A percentile compares a stretch with the other conserved stretches of the same genome.
Evolutionary conservation across 2,888 invertebrate species (phyloP).

Genomic region (Criorhina ranunculi): DNA sequence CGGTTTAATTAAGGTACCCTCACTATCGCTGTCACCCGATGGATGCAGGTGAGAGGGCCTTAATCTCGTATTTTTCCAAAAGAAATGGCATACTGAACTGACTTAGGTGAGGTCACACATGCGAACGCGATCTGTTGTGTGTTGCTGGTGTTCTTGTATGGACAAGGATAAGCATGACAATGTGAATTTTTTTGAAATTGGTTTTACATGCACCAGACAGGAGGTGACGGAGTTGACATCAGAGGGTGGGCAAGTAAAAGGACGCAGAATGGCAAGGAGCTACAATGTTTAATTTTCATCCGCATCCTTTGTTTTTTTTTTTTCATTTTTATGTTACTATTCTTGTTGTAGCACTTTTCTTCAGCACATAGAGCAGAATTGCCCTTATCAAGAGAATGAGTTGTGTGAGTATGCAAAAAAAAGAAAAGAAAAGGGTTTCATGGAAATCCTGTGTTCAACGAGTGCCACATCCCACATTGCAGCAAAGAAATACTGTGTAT

Average conservation of each 20-base stretch:
- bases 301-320: slow-evolving; percentile 59
- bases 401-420: slow-evolving; percentile 23
- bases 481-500: slow-evolving; percentile 63
- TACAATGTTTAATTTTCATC: slow-evolving; percentile 69
- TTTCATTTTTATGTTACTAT: slow-evolving; percentile 23
- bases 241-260: slow-evolving; percentile 11
- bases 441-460: slow-evolving; percentile 14
- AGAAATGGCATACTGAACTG: slow-evolving; percentile 51
- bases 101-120: slow-evolving; percentile 45
- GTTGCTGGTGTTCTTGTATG: slow-evolving; percentile 21
- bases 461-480: slow-evolving; percentile 51
- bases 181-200: slow-evolving; percentile 54
- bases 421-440: slow-evolving; percentile 43
- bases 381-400: slow-evolving; percentile 63
- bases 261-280: slow-evolving; percentile 36
- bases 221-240: slow-evolving; percentile 60
- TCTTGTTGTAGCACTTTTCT: slow-evolving; percentile 51
- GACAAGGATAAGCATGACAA: slow-evolving; percentile 42
- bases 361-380: slow-evolving; percentile 30
- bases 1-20: slow-evolving; percentile 66
- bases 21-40: background rate
- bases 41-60: slow-evolving; percentile 17
- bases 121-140: slow-evolving; percentile 32
- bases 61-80: slow-evolving; percentile 44
- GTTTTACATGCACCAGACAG: slow-evolving; percentile 68